These are phyloP conservation scores for Drosophila anomalata DNA, from an alignment of 2,888 invertebrate genomes.

Conservation along the genomic window DNA sequence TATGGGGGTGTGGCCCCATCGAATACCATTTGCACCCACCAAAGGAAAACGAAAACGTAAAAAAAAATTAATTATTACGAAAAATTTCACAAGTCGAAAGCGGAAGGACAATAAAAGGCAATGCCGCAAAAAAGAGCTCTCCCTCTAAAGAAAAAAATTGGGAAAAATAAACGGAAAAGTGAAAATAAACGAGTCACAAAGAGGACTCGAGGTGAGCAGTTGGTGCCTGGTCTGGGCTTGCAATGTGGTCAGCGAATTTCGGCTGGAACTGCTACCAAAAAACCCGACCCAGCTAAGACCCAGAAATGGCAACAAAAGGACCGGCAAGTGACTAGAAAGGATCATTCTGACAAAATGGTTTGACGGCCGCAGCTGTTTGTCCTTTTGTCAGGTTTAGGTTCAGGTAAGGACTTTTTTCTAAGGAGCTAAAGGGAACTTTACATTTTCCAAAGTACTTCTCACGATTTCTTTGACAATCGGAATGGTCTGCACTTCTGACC, in stretches of 20 bases:
- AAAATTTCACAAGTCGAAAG: slow-evolving; percentile 72
- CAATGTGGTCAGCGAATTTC: slow-evolving; percentile 61
- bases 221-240: slow-evolving; percentile 63
- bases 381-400: slow-evolving; percentile 73
- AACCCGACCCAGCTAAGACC: neutral
- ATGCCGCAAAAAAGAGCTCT: slow-evolving; percentile 46
- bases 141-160: neutral
- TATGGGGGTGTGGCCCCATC: slow-evolving; percentile 9
- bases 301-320: slow-evolving; percentile 30
- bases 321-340: slow-evolving; percentile 35
- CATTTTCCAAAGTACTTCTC: slow-evolving; percentile 20
- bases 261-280: slow-evolving; percentile 6
- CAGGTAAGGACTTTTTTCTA: slow-evolving; percentile 43
- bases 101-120: slow-evolving; percentile 73
- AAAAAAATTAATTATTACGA: slow-evolving; percentile 73
- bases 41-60: slow-evolving; percentile 36
- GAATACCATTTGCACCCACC: slow-evolving; percentile 16
- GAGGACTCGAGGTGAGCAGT: slow-evolving; percentile 53
- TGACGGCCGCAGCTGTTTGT: slow-evolving; percentile 57
- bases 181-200: slow-evolving; percentile 55
- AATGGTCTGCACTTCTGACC: slow-evolving; percentile 7
- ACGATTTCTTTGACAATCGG: slow-evolving; percentile 17
- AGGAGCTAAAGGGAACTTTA: slow-evolving; percentile 42
- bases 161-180: slow-evolving; percentile 25
- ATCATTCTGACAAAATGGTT: slow-evolving; percentile 51